Percentiles rank a stretch among this genome's conserved stretches.
phyloP scores from a whole-genome alignment of 2,888 invertebrate genomes.

The Yponomeuta cagnagella region DNA sequence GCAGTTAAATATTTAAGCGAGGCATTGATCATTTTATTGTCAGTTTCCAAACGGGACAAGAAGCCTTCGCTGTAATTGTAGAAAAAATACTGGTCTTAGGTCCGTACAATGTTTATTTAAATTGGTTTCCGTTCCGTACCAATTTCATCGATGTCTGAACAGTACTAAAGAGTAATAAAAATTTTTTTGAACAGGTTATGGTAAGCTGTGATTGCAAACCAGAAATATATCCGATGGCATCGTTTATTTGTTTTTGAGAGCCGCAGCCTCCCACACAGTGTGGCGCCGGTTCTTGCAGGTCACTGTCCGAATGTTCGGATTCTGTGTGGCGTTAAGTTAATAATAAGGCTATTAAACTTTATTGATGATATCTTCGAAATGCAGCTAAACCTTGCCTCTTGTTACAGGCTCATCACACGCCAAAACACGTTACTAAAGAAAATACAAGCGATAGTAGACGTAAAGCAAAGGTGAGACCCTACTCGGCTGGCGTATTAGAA shows the following conservation, averaged over 20 bases:
- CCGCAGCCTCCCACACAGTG: not conserved
- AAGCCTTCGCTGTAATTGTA: no score
- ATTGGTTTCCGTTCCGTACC: no score
- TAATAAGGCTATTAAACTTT: not conserved
- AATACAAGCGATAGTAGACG: constrained; percentile 43
- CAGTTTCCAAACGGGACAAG: no score
- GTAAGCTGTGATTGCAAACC: constrained; percentile 2
- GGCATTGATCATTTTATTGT: no score
- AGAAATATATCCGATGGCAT: constrained; percentile 2
- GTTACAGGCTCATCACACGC: constrained; percentile 23
- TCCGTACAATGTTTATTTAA: no score
- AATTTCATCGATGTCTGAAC: no score
- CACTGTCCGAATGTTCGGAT: constrained; percentile 1
- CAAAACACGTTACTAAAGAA: constrained; percentile 51
- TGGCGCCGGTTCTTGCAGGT: constrained; percentile 4
- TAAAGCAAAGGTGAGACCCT: constrained; percentile 59
- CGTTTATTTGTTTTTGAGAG: constrained; percentile 3
- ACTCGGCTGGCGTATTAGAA: constrained; percentile 63
- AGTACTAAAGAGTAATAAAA: no score
- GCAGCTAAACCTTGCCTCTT: constrained; percentile 3
- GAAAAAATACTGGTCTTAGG: no score
- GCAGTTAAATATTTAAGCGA: no score
- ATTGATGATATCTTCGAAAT: not conserved
- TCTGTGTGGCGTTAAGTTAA: not conserved
- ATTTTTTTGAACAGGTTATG: not conserved